These are phyloP conservation scores for Cyprinella venusta DNA, from an alignment of 2,797 vertebrate genomes.

Conservation along the genomic window DNA sequence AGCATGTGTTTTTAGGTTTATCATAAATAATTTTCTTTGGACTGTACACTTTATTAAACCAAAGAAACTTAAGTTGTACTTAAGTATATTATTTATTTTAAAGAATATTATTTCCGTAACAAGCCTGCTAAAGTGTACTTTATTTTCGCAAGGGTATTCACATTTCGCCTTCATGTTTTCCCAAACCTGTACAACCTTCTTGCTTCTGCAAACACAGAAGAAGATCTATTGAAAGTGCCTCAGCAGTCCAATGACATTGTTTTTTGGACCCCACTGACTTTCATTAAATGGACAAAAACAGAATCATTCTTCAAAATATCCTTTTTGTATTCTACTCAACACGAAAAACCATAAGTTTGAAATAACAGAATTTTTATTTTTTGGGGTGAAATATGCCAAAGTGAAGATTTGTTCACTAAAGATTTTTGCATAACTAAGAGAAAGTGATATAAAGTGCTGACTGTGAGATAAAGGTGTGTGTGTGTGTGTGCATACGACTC, in stretches of 20 bases:
- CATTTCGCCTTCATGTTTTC: too few species aligned
- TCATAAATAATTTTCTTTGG: background rate
- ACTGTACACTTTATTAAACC: background rate
- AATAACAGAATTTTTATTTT: background rate
- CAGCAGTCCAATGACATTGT: background rate
- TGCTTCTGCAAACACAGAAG: background rate
- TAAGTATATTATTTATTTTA: background rate
- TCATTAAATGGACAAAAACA: background rate
- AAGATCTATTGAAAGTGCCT: background rate
- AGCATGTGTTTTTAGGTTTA: background rate
- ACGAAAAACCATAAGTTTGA: background rate
- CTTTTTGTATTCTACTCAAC: background rate
- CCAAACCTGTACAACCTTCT: too few species aligned
- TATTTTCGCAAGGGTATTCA: too few species aligned
- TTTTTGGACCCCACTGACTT: background rate
- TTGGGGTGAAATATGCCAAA: background rate
- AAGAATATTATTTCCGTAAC: background rate
- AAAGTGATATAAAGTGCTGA: background rate
- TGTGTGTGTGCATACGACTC: constrained; percentile 1
- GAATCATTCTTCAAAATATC: background rate
- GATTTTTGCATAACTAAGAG: background rate
- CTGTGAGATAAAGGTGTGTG: background rate
- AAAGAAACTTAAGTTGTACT: background rate
- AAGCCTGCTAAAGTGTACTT: background rate
- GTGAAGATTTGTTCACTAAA: background rate